Evolutionary conservation across 2,113 vertebrate genomes (phyloP).

Genomic region (Mastomys natalensis): DNA sequence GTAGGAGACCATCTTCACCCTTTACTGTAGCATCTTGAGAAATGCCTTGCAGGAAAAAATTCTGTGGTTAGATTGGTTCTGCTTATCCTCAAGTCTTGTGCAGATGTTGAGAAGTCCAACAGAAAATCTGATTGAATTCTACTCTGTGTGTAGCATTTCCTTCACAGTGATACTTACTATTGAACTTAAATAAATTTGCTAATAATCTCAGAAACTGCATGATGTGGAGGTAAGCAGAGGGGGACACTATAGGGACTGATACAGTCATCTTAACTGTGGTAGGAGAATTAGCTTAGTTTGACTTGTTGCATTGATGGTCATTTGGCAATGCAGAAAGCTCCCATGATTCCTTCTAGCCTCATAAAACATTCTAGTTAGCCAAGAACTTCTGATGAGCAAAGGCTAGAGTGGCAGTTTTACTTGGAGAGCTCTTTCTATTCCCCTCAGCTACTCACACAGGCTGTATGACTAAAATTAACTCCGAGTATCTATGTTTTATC

Average conservation of each 20-base stretch:
- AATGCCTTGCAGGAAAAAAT: not conserved
- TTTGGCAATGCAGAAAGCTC: not conserved
- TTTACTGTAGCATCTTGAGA: not conserved
- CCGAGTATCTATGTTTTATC: not conserved
- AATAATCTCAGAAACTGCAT: not conserved
- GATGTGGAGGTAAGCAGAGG: not conserved
- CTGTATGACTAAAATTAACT: not conserved
- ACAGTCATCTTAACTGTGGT: not conserved
- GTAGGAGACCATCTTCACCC: not conserved
- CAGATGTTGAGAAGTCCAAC: not conserved
- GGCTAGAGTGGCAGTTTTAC: not conserved
- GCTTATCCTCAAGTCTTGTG: not conserved
- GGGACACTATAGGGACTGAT: too few species aligned
- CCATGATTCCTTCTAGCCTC: not conserved
- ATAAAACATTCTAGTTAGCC: not conserved
- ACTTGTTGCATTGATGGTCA: not conserved
- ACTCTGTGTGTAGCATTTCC: not conserved
- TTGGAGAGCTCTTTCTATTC: not conserved
- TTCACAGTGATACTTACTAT: not conserved
- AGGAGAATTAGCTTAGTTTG: not conserved
- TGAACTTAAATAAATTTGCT: not conserved
- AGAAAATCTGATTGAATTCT: not conserved
- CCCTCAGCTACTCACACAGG: not conserved
- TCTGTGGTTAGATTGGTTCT: not conserved
- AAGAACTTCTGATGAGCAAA: slow-evolving; percentile 31